Base-by-base conservation (phyloP, 2,113 vertebrate species). In the Irena cyanogastra region DNA sequence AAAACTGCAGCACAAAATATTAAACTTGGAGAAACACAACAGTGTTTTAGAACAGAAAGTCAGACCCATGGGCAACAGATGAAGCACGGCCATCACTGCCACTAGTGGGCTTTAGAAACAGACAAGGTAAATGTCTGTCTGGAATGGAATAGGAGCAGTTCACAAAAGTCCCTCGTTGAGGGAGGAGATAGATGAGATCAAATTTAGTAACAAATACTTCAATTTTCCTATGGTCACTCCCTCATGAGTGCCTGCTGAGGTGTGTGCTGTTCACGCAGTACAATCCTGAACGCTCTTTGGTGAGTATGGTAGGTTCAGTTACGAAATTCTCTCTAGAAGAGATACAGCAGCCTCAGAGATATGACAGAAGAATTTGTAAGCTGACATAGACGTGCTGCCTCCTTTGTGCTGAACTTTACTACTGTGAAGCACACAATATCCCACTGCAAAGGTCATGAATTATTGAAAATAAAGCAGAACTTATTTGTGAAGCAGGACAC, bases 341-440 rank as follows among this genome's bases (percentile, higher is more conserved):
- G 9, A 49, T 79, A 66, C 3, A 77, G 28, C 22, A 89, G 10
- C 13, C 52, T 42, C 47, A 89, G 49, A 81, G 19, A 42, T 16
- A 44, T 4, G 26, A 42, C 20, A 53, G 56, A 92, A 84, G 21
- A 41, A 87, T 80, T 54, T 47, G 7, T 26, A 84, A 83, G 9
- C 15, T 47, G 41, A 23, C 33, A 47, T 3, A 75, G 19, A 44
- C 0, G 0, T 88, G 37, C 41, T 72, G 37, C 30, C 13, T 61
- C 16, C 5, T 69, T 89, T 64, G 45, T 65, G 27, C 12, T 75
- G 65, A 70, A 69, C 26, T 16, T 74, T 35, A 72, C 18, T 39
- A 21, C 41, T 69, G 27, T 17, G 21, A 28, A 81, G 18, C 42
- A 64, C 23, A 49, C 3, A 84, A 37, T 77, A 80, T 41, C 30